A percentile compares a stretch with the other conserved stretches of the same genome.
Evolutionary conservation across 1,140 invertebrate genomes (phyloP).

Genomic region (Trichoplusia ni): DNA sequence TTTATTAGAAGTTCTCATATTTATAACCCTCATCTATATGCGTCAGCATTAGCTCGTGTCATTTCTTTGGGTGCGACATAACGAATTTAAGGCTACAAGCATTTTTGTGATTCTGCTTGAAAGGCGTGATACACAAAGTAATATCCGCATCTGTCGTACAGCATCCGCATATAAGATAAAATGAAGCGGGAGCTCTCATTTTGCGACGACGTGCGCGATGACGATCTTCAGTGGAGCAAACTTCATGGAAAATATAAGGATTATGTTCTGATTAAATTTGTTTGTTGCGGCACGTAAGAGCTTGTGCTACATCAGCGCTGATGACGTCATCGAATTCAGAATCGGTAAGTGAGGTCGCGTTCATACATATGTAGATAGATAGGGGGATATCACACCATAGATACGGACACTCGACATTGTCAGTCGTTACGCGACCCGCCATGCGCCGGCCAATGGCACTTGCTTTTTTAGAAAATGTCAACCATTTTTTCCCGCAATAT

Average conservation of each 20-base stretch:
- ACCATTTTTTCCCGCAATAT: no score
- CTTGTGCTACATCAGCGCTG: no score
- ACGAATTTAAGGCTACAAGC: background rate
- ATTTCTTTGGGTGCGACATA: background rate
- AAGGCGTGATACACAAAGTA: slow-evolving; percentile 3
- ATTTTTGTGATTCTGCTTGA: background rate
- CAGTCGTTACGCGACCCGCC: no score
- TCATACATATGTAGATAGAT: no score
- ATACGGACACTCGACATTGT: no score
- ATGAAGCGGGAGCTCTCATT: slow-evolving; percentile 14
- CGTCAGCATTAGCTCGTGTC: slow-evolving; percentile 1
- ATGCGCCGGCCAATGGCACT: no score
- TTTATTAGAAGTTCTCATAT: slow-evolving; percentile 6
- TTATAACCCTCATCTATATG: slow-evolving; percentile 13
- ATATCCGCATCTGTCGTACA: slow-evolving; percentile 5
- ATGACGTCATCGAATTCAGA: no score
- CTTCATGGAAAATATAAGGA: slow-evolving; percentile 16
- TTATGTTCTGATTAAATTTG: slow-evolving; percentile 12
- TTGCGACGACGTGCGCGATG: slow-evolving; percentile 7
- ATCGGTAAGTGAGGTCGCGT: no score
- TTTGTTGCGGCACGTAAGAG: no score
- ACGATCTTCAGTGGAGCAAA: slow-evolving; percentile 5
- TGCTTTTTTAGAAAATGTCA: no score
- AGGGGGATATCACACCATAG: no score
- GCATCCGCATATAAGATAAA: slow-evolving; percentile 15